phyloP scores from a whole-genome alignment of 1,140 invertebrate species.

The Hypothenemus hampei region DNA sequence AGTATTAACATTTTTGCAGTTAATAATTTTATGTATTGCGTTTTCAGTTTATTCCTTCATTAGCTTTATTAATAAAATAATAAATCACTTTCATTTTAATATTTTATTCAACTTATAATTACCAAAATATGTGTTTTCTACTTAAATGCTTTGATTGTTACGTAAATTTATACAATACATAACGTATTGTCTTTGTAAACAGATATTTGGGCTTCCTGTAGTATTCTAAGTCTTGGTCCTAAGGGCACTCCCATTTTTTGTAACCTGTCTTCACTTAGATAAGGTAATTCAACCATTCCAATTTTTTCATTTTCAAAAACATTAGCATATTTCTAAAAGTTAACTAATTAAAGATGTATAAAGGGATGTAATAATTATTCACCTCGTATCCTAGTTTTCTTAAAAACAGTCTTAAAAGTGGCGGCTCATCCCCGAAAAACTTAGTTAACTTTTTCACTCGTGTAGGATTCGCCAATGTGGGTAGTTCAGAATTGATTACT shows the following conservation, averaged over 20 bases:
- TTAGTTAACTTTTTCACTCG: slow-evolving; percentile 79
- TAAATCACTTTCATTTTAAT: too few relatives aligned
- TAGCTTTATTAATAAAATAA: too few relatives aligned
- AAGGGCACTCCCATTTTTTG: slow-evolving; percentile 86
- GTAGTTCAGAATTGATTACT: slow-evolving; percentile 52
- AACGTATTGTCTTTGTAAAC: slow-evolving; percentile 54
- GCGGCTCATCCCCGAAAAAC: slow-evolving; percentile 92
- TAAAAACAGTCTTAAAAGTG: slow-evolving; percentile 81
- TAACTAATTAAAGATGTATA: neutral
- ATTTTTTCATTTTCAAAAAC: slow-evolving; percentile 85
- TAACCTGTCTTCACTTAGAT: slow-evolving; percentile 83
- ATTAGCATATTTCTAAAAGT: slow-evolving; percentile 78
- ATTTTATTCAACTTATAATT: too few relatives aligned
- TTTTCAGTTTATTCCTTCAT: too few relatives aligned
- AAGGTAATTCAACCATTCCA: slow-evolving; percentile 87
- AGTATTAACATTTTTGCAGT: too few relatives aligned
- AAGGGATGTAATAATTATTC: neutral
- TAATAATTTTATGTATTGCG: too few relatives aligned
- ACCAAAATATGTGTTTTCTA: too few relatives aligned
- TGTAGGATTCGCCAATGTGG: slow-evolving; percentile 73
- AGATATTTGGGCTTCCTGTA: slow-evolving; percentile 80
- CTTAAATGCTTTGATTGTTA: too few relatives aligned
- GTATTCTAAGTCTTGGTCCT: slow-evolving; percentile 79
- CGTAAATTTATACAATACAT: slow-evolving; percentile 48
- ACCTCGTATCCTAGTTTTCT: slow-evolving; percentile 93